phyloP scores from a whole-genome alignment of 2,797 vertebrate genomes.

The Rachycentron canadum region DNA sequence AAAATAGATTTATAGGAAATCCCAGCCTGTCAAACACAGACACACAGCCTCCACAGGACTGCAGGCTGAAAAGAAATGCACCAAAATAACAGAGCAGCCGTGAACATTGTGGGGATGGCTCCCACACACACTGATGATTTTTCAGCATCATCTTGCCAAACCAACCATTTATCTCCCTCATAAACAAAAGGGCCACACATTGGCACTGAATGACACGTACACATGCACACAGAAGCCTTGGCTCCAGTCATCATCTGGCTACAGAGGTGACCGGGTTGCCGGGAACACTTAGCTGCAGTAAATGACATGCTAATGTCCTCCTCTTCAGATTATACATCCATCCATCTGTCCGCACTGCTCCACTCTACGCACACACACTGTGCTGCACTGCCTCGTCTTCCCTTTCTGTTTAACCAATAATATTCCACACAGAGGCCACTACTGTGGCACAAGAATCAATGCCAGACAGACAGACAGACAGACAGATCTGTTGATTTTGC shows the following conservation, averaged over 20 bases:
- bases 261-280: slow-evolving; percentile 54
- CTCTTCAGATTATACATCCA: slow-evolving; percentile 32
- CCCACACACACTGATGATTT: slow-evolving; percentile 56
- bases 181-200: slow-evolving; percentile 70
- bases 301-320: slow-evolving; percentile 37
- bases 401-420: slow-evolving; percentile 19
- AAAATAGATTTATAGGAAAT: slow-evolving; percentile 55
- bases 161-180: slow-evolving; percentile 55
- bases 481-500: neutral
- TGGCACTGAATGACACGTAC: slow-evolving; percentile 44
- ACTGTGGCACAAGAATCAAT: slow-evolving; percentile 1
- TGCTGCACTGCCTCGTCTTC: neutral
- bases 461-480: neutral
- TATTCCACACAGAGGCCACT: slow-evolving; percentile 1
- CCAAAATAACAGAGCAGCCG: slow-evolving; percentile 58
- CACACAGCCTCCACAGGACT: slow-evolving; percentile 5
- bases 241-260: slow-evolving; percentile 37
- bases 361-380: neutral
- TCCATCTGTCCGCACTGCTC: slow-evolving; percentile 10
- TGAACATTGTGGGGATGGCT: slow-evolving; percentile 48
- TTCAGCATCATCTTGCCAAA: slow-evolving; percentile 53
- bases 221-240: slow-evolving; percentile 36
- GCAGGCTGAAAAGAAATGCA: slow-evolving; percentile 12
- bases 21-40: slow-evolving; percentile 36
- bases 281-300: slow-evolving; percentile 38